phyloP scores from a whole-genome alignment of 1,140 invertebrate genomes.

The Globodera rostochiensis region DNA sequence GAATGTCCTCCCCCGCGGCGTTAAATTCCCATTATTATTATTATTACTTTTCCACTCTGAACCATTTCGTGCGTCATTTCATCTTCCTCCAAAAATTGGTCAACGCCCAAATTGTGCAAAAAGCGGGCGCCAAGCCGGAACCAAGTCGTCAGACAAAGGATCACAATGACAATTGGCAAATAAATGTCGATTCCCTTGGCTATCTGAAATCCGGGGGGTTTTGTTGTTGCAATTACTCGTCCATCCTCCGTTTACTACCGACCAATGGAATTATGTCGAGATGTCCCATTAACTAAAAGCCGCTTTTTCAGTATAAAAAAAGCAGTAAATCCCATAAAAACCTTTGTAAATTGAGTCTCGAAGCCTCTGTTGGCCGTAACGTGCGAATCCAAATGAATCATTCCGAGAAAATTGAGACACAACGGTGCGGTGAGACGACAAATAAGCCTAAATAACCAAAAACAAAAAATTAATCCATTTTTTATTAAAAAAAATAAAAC shows the following conservation, averaged over 20 bases:
- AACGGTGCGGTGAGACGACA: constrained; percentile 95
- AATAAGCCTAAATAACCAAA: constrained; percentile 76
- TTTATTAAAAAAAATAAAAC: constrained; percentile 67
- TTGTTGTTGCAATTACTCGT: no score
- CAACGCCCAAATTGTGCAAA: constrained; percentile 59
- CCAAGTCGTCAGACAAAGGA: constrained; percentile 90
- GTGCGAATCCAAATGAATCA: constrained; percentile 97
- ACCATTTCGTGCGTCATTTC: constrained; percentile 63
- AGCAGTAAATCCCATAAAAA: constrained; percentile 22
- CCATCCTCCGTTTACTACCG: background rate
- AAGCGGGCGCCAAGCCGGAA: constrained; percentile 70
- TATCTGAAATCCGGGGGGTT: background rate
- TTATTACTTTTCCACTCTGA: constrained; percentile 47
- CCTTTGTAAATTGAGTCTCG: constrained; percentile 64
- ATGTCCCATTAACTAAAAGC: constrained; percentile 91
- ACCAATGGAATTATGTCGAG: constrained; percentile 97
- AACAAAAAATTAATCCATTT: constrained; percentile 5
- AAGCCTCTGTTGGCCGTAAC: constrained; percentile 77
- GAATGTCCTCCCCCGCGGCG: background rate
- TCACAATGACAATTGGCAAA: constrained; percentile 92
- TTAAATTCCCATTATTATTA: no score
- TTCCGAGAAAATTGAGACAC: constrained; percentile 94
- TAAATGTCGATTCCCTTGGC: constrained; percentile 98
- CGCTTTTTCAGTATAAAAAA: background rate
- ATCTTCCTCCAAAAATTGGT: constrained; percentile 64